Evolutionary conservation across 2,888 invertebrate species (phyloP), one percentile per base, ranked within the genome.

Genomic region (Hypomecis atomaria): DNA sequence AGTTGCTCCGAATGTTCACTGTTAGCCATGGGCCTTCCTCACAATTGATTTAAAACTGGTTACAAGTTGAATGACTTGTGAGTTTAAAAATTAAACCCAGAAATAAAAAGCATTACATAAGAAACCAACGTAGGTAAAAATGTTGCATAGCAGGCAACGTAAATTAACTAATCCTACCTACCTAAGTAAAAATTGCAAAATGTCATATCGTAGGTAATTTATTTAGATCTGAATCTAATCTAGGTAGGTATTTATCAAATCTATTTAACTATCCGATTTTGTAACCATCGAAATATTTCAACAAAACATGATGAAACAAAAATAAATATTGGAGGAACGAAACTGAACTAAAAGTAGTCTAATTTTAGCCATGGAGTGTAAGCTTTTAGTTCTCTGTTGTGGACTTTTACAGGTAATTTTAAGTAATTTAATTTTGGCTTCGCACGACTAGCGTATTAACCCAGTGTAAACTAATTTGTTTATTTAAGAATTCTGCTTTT

Each of bases 321-420:
- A 50, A 50, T 36, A 42, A 43, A 50, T 34, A 23, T 23, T 23
- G 23, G 23, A 37, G 0, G 44, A 57, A 44, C 42, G n/a, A n/a
- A 40, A 58, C 49, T 50, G 57, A 50, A n/a, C 13, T n/a, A 8
- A 34, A 48, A 40, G 0, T 43, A 61, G 49, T 55, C 8, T 36
- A 48, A 36, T 53, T 42, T 42, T 49, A 34, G 59, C 49, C 33
- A 70, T 70, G 70, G 37, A 58, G 58, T 52, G 7, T 8, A 62
- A 43, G 38, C 7, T 47, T 47, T n/a, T 64, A 34, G 34, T 68
- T 10, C 9, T 70, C 8, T 53, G 33, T 33, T 34, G 60, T 10
- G 44, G 45, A 4, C 59, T 11, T 49, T 10, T 67, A 6, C 23
- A 64, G 66, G 70, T 70, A 52, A 11, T 6, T 10, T 23, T 9